Base-by-base conservation (phyloP, 1,140 invertebrate species). In the Rhyacophila brunnea region DNA sequence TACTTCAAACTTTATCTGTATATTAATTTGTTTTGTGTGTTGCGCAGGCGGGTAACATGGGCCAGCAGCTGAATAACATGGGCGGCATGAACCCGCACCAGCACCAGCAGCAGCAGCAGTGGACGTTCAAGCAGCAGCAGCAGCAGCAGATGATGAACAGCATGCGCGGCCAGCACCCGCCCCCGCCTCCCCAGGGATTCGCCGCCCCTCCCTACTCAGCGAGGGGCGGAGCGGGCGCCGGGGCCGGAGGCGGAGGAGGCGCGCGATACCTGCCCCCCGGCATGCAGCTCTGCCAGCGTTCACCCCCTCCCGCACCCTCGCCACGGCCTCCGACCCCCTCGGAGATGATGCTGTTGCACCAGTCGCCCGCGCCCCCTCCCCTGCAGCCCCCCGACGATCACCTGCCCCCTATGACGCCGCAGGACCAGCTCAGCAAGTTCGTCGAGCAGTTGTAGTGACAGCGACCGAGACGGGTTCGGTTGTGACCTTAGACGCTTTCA, bases 391-490 rank as follows among this genome's bases (percentile, higher is more conserved):
- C 85, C 36, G 87, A 87, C 32, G 85, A 87, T 64, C 87, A 83
- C 73, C 85, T 80, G 62, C 83, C 85, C 17, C 81, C 87, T 36
- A 86, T 94, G 81, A 93, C 92, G 66, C 91, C 91, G 65, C 91
- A 93, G 77, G 93, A 95, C 79, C 91, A 94, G 77, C 83, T 96
- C 63, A 90, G 88, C 65, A 94, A 95, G 79, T 94, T 93, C 79
- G 92, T 94, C 66, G 92, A 96, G 81, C 89, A 93, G 75, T 91
- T 96, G 83, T 92, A 88, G 86, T 61, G 54, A 28, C 23, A 28
- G 23, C 9, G 23, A 28, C 23, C n/a, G n/a, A n/a, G 23, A 28
- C 23, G 23, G 23, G 9, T 28, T 28, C 23, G 23, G 9, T 28
- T 9, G 23, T 9, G 23, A 28, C 23, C 3, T 5, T 28, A 28